Evolutionary conservation across 2,888 invertebrate genomes (phyloP).

Genomic region (Eledona agricola): DNA sequence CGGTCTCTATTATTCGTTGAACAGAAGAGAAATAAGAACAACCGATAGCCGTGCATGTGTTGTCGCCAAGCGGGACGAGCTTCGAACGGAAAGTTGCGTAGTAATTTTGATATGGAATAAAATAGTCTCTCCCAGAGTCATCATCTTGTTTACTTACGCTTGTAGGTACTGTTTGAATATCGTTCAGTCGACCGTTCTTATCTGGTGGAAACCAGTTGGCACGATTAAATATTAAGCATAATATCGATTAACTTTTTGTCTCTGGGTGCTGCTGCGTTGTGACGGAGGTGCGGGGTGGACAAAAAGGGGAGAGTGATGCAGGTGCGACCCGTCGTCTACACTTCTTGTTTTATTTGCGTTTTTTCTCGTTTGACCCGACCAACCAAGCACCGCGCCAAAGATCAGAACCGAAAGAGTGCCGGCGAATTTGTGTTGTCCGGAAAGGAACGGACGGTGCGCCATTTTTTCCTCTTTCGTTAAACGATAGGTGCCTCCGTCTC

Average conservation of each 20-base stretch:
- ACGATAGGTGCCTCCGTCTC: slow-evolving; percentile 31
- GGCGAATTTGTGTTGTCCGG: too few relatives aligned
- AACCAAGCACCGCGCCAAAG: too few relatives aligned
- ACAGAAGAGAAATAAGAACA: too few relatives aligned
- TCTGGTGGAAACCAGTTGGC: slow-evolving; percentile 30
- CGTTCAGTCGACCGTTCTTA: slow-evolving; percentile 14
- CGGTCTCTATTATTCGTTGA: too few relatives aligned
- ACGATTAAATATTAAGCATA: slow-evolving; percentile 31
- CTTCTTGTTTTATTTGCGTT: slow-evolving; percentile 10
- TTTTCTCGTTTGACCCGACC: slow-evolving; percentile 11
- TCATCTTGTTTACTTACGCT: slow-evolving; percentile 16
- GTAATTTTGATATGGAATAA: too few relatives aligned
- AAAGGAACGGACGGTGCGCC: slow-evolving; percentile 32
- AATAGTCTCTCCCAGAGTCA: too few relatives aligned
- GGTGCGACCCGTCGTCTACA: slow-evolving; percentile 22
- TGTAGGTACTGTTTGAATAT: slow-evolving; percentile 22
- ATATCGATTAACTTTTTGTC: slow-evolving; percentile 20
- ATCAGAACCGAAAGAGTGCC: too few relatives aligned
- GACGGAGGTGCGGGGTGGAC: slow-evolving; percentile 6
- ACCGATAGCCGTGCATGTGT: too few relatives aligned
- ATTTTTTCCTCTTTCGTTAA: slow-evolving; percentile 30
- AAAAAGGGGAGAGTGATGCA: slow-evolving; percentile 31
- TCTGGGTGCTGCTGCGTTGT: slow-evolving; percentile 14
- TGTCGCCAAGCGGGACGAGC: too few relatives aligned
- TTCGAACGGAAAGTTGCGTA: too few relatives aligned